Base-by-base conservation (phyloP, 2,797 vertebrate species). In the Balearica regulorum region DNA sequence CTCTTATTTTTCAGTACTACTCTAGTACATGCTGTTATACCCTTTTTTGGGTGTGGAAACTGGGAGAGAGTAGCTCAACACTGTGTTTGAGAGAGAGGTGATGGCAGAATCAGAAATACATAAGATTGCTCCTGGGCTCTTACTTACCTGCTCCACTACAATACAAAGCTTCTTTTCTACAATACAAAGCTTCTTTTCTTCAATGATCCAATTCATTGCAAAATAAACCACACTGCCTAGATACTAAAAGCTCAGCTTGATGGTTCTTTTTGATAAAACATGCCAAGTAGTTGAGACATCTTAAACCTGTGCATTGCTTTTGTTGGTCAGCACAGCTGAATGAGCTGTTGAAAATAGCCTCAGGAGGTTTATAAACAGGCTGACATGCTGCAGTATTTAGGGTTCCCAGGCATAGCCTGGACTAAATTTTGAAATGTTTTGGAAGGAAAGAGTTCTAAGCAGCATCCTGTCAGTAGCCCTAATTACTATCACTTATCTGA, bases 341-440 rank as follows among this genome's bases (percentile, higher is more conserved):
- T 48, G 48, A 95, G 54, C 35, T 92, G 76, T 84, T 91, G 94
- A 93, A 93, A 97, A 85, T 37, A 95, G 89, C 95, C 83, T 64
- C 14, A 44, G 89, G 73, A 94, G 5, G 5, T 91, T 83, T 84
- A 88, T 84, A 93, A 94, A 91, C 64, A 93, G 49, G 43, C 12
- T 91, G 90, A 94, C 66, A 83, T 83, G 73, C 54, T 89, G 72
- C 10, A 90, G 48, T 64, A 82, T 93, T 90, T 41, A 93, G 58
- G 48, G 26, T 91, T 97, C 64, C 83, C 48, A 64, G 49, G 65
- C 81, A 91, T n/a, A 95, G 24, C 11, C 53, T 66, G 68, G 62
- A 83, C 55, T 89, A 91, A 94, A 95, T 94, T 97, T 85, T 96
- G 83, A 97, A 97, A 95, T 93, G 28, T 94, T 97, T 97, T 96